Base-by-base conservation (phyloP, 2,888 invertebrate genomes). In the Cerastoderma edule region DNA sequence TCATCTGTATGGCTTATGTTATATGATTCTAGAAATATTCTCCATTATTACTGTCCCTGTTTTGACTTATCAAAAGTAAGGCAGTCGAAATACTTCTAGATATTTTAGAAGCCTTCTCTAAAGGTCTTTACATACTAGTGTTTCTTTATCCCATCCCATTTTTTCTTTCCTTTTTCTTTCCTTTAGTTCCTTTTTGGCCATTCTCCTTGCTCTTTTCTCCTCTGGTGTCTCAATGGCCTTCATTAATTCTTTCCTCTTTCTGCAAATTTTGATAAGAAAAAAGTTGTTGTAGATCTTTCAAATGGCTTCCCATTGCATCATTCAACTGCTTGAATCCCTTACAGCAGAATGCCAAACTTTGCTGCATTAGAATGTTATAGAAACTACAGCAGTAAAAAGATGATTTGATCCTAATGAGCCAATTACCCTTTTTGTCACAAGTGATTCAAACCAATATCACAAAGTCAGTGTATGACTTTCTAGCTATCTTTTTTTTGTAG, bases 101-200 rank as follows among this genome's bases (percentile, higher is more conserved):
- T 22, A 46, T 22, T n/a, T 2, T 4, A 46, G 22, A 3, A 19
- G 22, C 16, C 46, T 46, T 13, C 22, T 46, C 4, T n/a, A 46
- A 53, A 24, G 3, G 27, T 5, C 24, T 16, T 5, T 5, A 64
- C 83, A 85, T 78, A 94, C 92, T 78, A 98, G 95, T 91, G 98
- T 98, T 92, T 99, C 98, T 83, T 96, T 97, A 92, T 98, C 98
- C 98, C 98, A 98, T 6, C 98, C 98, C 98, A 98, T 98, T 83
- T 97, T 94, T 92, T 97, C 96, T 71, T 98, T 96, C 0, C 97
- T 94, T 71, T 91, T 92, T 0, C 96, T 94, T 92, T 98, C 98
- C 89, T 99, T 99, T 0, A 95, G 96, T 91, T 97, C 96, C 87
- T 99, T 99, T 89, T 99, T 99, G 68, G 95, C 95, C 53, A 99